Evolutionary conservation across 2,113 vertebrate genomes (phyloP), one percentile per base, ranked within the genome.

Genomic region (Mugil cephalus): DNA sequence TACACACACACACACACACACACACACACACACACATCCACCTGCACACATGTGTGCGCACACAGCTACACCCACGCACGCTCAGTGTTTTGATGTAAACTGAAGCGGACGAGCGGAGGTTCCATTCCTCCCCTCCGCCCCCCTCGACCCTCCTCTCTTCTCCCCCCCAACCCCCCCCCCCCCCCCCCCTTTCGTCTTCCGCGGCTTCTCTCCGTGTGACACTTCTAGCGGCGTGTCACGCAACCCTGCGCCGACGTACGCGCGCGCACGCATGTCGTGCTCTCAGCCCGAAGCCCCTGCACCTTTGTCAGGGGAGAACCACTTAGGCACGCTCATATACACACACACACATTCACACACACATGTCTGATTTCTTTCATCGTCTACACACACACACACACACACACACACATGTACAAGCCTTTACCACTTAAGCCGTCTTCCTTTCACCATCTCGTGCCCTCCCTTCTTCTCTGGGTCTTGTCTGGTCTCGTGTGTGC

Each of bases 201-300:
- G 78, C 67, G 52, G 78, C 83, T 47, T 88, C 66, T 72, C 67
- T 82, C 69, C 73, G 18, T 69, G 80, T 88, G 87, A 89, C 86
- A 89, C 82, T 87, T 85, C 84, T 71, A 80, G 68, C 64, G 56
- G 72, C 70, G 81, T 84, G 87, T 90, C 91, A 92, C 91, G 88
- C 91, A 90, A 92, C 67, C 87, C 80, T 83, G 55, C 5, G 45
- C 75, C 69, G 54, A 18, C 47, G 52, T 78, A 63, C 75, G 61
- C 30, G 19, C 53, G 18, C 64, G 15, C 71, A 13, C 15, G 24
- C 60, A 11, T 88, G 85, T 43, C 83, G 78, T 85, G 80, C 80
- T 90, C 80, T 61, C 58, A 84, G 87, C 80, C 77, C n/a, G n/a
- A 67, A 52, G 76, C 65, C 66, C 60, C 77, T 74, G 73, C 60